These are phyloP conservation scores for Rallus limicola DNA, from an alignment of 2,113 vertebrate genomes.

Conservation along the genomic window DNA sequence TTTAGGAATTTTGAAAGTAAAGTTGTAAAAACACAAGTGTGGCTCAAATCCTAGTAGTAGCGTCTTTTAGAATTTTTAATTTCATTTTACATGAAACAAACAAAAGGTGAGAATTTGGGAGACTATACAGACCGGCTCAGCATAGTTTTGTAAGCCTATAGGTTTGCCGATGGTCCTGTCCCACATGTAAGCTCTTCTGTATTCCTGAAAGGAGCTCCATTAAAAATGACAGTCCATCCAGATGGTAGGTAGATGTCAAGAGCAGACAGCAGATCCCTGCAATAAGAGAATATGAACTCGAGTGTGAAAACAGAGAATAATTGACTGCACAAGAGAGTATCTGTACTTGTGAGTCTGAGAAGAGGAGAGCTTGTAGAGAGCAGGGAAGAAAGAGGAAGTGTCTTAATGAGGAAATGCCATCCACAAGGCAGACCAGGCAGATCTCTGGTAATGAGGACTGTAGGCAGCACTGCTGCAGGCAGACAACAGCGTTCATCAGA, in stretches of 20 bases:
- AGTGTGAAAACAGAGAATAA: neutral
- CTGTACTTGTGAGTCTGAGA: neutral
- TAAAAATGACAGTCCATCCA: neutral
- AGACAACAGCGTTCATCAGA: accelerated
- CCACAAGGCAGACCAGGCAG: neutral
- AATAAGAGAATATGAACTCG: neutral
- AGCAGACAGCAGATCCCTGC: neutral
- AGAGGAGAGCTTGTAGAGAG: neutral
- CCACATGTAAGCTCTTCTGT: neutral
- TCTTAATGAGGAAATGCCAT: neutral
- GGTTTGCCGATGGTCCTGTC: neutral
- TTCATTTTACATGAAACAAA: neutral
- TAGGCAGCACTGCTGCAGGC: accelerated
- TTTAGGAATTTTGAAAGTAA: neutral
- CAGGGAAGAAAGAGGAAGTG: neutral
- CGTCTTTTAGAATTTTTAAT: neutral
- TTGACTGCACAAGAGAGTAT: neutral
- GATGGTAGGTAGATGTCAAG: neutral
- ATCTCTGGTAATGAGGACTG: neutral
- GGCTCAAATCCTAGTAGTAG: neutral
- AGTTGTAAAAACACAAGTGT: neutral
- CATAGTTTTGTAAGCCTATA: neutral
- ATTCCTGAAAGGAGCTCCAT: neutral
- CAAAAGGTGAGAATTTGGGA: neutral
- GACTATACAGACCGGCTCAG: neutral